These are phyloP conservation scores for Nymphicus hollandicus DNA, from an alignment of 2,113 vertebrate genomes.

Conservation along the genomic window DNA sequence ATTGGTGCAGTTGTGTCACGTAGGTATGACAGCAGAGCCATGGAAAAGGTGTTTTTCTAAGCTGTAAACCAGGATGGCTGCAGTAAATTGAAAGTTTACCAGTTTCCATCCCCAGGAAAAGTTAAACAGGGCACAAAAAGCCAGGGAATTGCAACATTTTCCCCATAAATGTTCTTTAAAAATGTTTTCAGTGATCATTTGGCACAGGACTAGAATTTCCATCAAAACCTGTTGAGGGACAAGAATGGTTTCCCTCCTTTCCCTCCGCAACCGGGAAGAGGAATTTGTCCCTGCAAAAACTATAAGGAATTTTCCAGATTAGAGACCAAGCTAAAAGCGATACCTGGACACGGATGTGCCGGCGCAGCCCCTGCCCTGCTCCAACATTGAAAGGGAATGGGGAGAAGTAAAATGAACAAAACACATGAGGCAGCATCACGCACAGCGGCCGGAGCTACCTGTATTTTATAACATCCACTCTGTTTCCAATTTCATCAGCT, in stretches of 20 bases:
- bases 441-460: conserved; percentile 48
- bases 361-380: background rate
- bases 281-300: conserved; percentile 61
- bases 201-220: background rate
- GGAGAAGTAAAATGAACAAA: conserved; percentile 17
- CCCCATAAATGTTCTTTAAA: conserved; percentile 34
- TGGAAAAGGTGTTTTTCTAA: conserved; percentile 15
- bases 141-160: conserved; percentile 43
- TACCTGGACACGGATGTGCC: background rate
- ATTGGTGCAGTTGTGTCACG: accelerated
- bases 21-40: background rate
- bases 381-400: background rate
- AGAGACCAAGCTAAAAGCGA: background rate
- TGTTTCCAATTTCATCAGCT: conserved; percentile 55
- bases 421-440: background rate
- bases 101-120: conserved; percentile 30
- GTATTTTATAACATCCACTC: conserved; percentile 58
- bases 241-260: conserved; percentile 44
- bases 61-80: conserved; percentile 37
- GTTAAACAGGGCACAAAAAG: conserved; percentile 20
- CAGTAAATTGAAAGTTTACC: conserved; percentile 41
- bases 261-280: conserved; percentile 22
- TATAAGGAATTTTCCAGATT: conserved; percentile 63
- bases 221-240: conserved; percentile 56
- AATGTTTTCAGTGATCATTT: conserved; percentile 47